phyloP scores from a whole-genome alignment of 1,140 invertebrate genomes.

The Drosophila tani region DNA sequence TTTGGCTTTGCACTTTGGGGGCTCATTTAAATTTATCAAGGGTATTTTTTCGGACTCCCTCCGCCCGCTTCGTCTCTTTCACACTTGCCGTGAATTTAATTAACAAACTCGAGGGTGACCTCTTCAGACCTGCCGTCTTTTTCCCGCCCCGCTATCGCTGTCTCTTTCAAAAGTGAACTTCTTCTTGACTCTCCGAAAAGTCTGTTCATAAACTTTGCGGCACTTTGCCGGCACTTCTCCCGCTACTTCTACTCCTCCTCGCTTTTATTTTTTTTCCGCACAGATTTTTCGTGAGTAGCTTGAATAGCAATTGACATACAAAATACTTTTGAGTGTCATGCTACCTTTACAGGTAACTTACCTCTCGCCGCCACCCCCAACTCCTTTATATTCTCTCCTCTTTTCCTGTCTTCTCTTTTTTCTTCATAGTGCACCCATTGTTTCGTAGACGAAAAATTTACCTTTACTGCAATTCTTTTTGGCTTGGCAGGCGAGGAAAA shows the following conservation, averaged over 20 bases:
- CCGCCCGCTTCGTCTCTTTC: constrained; percentile 9
- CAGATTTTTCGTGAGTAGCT: constrained; percentile 54
- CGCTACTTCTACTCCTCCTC: neutral
- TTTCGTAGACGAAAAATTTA: constrained; percentile 44
- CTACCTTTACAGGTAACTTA: constrained; percentile 44
- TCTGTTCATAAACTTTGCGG: constrained; percentile 56
- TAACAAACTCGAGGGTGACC: constrained; percentile 59
- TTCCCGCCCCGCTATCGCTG: neutral
- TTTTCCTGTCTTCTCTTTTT: neutral
- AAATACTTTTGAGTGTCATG: constrained; percentile 65
- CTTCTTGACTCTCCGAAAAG: constrained; percentile 40
- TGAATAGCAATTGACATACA: constrained; percentile 69
- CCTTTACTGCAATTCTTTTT: constrained; percentile 46
- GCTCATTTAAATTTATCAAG: constrained; percentile 63
- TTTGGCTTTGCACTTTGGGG: constrained; percentile 23
- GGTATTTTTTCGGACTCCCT: constrained; percentile 16
- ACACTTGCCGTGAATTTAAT: constrained; percentile 62
- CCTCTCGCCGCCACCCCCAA: neutral
- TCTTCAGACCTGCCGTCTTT: constrained; percentile 1
- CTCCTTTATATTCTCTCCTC: neutral
- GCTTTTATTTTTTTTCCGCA: neutral
- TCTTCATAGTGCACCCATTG: constrained; percentile 49
- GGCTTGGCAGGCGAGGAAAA: constrained; percentile 26
- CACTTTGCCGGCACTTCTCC: constrained; percentile 47
- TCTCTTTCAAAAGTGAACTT: constrained; percentile 32